Conservation (phyloP, 1,140 invertebrate genomes). For the Polypedilum pembai region DNA sequence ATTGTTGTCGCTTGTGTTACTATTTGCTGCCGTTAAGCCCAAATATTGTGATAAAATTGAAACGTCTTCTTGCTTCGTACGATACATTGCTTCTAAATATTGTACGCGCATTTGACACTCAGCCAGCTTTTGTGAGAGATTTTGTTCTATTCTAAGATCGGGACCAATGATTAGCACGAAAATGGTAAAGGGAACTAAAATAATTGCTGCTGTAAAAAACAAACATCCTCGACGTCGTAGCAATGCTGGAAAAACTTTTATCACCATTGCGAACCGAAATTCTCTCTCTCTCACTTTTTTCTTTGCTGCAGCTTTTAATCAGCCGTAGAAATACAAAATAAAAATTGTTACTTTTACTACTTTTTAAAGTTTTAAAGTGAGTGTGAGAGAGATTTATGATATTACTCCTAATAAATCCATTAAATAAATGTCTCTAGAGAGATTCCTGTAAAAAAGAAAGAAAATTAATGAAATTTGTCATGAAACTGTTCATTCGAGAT, state of each 20-base stretch:
- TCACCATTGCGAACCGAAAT: slow-evolving; percentile 32
- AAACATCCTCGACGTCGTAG: slow-evolving; percentile 47
- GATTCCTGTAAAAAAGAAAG: slow-evolving; percentile 6
- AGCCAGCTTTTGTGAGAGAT: slow-evolving; percentile 58
- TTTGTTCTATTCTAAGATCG: slow-evolving; percentile 54
- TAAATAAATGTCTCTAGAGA: slow-evolving; percentile 27
- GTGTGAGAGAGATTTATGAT: slow-evolving; percentile 14
- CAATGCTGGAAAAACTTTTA: slow-evolving; percentile 42
- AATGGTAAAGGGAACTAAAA: slow-evolving; percentile 48
- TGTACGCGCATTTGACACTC: slow-evolving; percentile 63
- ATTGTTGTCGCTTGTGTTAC: slow-evolving; percentile 31
- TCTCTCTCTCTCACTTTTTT: background rate
- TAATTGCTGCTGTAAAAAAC: slow-evolving; percentile 45
- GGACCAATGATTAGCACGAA: slow-evolving; percentile 45
- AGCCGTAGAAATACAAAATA: background rate
- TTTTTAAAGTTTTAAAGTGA: background rate
- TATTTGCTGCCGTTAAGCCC: slow-evolving; percentile 36
- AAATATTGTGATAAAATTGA: slow-evolving; percentile 55
- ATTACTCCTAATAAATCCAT: slow-evolving; percentile 18
- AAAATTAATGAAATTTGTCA: background rate
- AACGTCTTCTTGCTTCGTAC: slow-evolving; percentile 61
- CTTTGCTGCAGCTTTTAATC: background rate
- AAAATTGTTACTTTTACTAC: background rate
- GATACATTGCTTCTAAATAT: slow-evolving; percentile 63
- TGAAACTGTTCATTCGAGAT: background rate